These are phyloP conservation scores for Drosophila truncata DNA, from an alignment of 1,140 invertebrate genomes.

Conservation along the genomic window DNA sequence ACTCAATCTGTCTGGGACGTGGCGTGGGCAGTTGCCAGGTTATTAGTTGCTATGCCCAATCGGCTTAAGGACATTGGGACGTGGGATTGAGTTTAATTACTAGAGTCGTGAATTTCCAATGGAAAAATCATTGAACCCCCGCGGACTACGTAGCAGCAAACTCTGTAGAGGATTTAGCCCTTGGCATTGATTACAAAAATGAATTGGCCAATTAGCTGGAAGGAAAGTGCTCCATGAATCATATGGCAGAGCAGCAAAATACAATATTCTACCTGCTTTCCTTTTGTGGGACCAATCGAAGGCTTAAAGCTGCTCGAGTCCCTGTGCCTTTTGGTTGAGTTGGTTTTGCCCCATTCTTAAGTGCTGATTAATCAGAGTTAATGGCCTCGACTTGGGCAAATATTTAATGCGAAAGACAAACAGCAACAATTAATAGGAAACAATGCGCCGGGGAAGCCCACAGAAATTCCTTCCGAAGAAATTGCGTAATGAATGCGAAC, in stretches of 20 bases:
- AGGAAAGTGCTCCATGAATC: slow-evolving; percentile 34
- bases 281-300: slow-evolving; percentile 25
- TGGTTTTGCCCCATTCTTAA: slow-evolving; percentile 40
- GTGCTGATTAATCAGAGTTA: slow-evolving; percentile 74
- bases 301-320: slow-evolving; percentile 32
- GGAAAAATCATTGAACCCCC: slow-evolving; percentile 37
- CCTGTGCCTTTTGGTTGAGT: not conserved
- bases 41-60: slow-evolving; percentile 58
- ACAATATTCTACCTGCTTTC: slow-evolving; percentile 3
- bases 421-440: slow-evolving; percentile 65
- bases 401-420: slow-evolving; percentile 44
- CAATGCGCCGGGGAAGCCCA: slow-evolving; percentile 34
- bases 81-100: slow-evolving; percentile 29
- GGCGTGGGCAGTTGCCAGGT: slow-evolving; percentile 43
- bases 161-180: not conserved
- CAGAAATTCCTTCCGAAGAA: slow-evolving; percentile 37
- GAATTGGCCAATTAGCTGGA: slow-evolving; percentile 31
- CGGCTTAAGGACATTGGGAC: not conserved
- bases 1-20: slow-evolving; percentile 40
- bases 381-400: slow-evolving; percentile 43
- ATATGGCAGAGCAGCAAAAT: not conserved
- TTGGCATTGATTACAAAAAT: slow-evolving; percentile 27
- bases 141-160: not conserved
- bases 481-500: slow-evolving; percentile 51
- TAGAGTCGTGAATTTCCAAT: not conserved